Evolutionary conservation across 2,797 vertebrate genomes (phyloP), one percentile per base, ranked within the genome.

Genomic region (Coreius guichenoti): DNA sequence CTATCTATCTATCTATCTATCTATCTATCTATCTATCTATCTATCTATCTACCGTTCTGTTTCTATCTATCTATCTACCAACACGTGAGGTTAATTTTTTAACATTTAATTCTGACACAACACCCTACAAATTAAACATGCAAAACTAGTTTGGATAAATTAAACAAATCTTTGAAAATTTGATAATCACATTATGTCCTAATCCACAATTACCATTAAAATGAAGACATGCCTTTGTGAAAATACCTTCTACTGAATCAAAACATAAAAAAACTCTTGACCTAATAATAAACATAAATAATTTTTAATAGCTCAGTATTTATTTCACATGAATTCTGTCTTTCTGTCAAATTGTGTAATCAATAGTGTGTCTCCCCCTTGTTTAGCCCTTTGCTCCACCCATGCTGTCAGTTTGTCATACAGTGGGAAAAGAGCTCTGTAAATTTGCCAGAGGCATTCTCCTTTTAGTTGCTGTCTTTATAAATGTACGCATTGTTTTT

Each of bases 391-490:
- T 61, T 58, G 47, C 51, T 79, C 74, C 51, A 77, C 65, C 83
- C 49, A 54, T 80, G 51, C 65, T 84, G 81, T 83, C 76, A 84
- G 49, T 73, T 83, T 80, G n/a, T 58, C 56, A 47, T 36, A 87
- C 75, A 72, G 65, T 72, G 70, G 61, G 69, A 81, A 81, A 76
- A 76, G 21, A 39, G 45, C 73, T 75, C 70, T 75, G 45, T 51
- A 31, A 58, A 36, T 47, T 11, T 70, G 67, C 86, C 72, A 39
- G 39, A 87, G 77, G 63, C 77, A 4, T 76, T 81, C n/a, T 72
- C 70, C 81, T 29, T 70, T 84, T 36, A 70, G 12, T 29, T 29
- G 51, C 83, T 84, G 65, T 84, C 74, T 79, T 51, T 17, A 56
- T 67, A 76, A 82, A 82, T 43, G 9, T 43, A 45, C 68, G 61